Conservation (phyloP, 2,888 invertebrate species). For the Cryptosula pallasiana region DNA sequence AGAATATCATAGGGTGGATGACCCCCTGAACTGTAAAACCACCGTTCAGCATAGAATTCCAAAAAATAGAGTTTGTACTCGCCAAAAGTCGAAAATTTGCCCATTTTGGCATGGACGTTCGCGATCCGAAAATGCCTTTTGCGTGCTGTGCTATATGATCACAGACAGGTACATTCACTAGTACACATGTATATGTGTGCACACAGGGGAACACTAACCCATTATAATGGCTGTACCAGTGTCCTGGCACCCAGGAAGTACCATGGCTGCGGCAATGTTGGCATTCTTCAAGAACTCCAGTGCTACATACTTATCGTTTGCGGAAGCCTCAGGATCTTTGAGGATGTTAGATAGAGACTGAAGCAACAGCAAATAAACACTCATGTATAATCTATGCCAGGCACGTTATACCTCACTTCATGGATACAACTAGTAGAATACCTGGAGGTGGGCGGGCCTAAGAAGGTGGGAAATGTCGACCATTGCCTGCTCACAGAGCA, state of each 20-base stretch:
- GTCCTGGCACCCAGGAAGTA: slow-evolving; percentile 53
- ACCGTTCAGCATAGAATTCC: too few relatives aligned
- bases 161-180: too few relatives aligned
- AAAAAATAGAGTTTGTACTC: neutral
- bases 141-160: too few relatives aligned
- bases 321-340: slow-evolving; percentile 50
- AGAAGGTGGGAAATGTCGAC: slow-evolving; percentile 52
- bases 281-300: slow-evolving; percentile 53
- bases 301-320: slow-evolving; percentile 53
- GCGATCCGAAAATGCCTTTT: too few relatives aligned
- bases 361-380: too few relatives aligned
- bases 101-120: too few relatives aligned
- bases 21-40: too few relatives aligned
- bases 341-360: slow-evolving; percentile 52
- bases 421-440: slow-evolving; percentile 27
- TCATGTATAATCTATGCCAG: neutral
- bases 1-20: too few relatives aligned
- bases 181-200: too few relatives aligned
- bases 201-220: slow-evolving; percentile 35
- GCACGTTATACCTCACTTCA: neutral
- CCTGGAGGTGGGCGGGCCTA: slow-evolving; percentile 51
- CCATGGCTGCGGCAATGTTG: slow-evolving; percentile 52
- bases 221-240: slow-evolving; percentile 54
- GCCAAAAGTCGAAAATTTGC: too few relatives aligned
- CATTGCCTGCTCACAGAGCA: slow-evolving; percentile 51